Evolutionary conservation across 2,113 vertebrate genomes (phyloP), one percentile per base, ranked within the genome.

Genomic region (Semicossyphus pulcher): DNA sequence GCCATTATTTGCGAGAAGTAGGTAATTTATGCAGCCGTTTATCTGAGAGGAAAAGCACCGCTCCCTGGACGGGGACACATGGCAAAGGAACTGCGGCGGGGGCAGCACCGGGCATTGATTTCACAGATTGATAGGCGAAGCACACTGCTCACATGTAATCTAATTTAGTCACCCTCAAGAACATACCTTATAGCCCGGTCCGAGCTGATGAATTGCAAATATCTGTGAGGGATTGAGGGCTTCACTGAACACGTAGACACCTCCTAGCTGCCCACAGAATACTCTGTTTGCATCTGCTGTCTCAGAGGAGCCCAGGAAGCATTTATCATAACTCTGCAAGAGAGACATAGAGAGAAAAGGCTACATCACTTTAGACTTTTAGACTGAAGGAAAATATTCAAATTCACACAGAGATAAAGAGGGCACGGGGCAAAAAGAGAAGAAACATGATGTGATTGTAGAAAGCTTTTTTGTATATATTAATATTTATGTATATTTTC

Each of bases 151-250:
- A 68, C 37, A 74, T 68, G 72, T 83, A 76, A 88, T 74, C 62
- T 87, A 62, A 78, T 85, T 84, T 79, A 81, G 86, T 42, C 80
- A 63, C 62, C 56, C 54, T 73, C 28, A 21, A 85, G 83, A 62
- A 83, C 87, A 65, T 94, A 98, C 97, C 97, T 99, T 99, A 93
- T 98, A 99, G 79, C 97, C 95, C 77, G 96, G 95, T 86, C 97
- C 97, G 41, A 99, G 94, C 78, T 98, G 97, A 94, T 99, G 97
- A 93, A 99, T 95, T 92, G 97, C 97, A 94, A 99, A 98, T 93
- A 98, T 98, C 92, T 99, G 97, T 11, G 97, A 95, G 5, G 97
- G 97, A 90, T 99, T 99, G 83, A 99, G 95, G 15, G 97, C 96
- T 89, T 99, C 97, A 31, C 95, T 95, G 90, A 99, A 99, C 54